These are phyloP conservation scores for Luehdorfia chinensis DNA, from an alignment of 1,140 invertebrate species.

Conservation along the genomic window DNA sequence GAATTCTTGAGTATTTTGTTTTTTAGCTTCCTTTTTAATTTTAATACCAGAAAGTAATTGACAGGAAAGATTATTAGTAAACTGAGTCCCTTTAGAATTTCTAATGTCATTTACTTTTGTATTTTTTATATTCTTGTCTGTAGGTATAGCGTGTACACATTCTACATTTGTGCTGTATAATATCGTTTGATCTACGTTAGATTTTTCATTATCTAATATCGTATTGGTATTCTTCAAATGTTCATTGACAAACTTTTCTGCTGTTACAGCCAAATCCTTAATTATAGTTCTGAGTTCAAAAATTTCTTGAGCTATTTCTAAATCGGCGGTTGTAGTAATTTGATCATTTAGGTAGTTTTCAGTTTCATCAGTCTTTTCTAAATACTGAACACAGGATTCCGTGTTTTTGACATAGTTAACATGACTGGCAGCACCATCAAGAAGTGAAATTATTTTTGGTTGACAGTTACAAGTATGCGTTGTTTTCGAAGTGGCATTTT, in stretches of 20 bases:
- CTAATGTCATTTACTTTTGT: conserved; percentile 15
- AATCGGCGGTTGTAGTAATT: conserved; percentile 16
- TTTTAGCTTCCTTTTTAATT: conserved; percentile 39
- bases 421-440: conserved; percentile 44
- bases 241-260: conserved; percentile 42
- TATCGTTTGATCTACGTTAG: conserved; percentile 7
- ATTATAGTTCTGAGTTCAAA: conserved; percentile 41
- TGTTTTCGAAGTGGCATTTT: not conserved
- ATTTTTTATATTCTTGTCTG: conserved; percentile 3
- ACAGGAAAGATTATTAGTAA: conserved; percentile 28
- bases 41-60: conserved; percentile 37
- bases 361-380: conserved; percentile 14
- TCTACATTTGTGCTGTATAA: not conserved
- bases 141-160: conserved; percentile 6
- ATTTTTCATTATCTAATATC: not conserved
- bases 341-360: conserved; percentile 10
- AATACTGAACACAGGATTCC: conserved; percentile 20
- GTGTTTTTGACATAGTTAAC: conserved; percentile 17
- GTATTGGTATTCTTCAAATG: conserved; percentile 20
- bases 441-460: conserved; percentile 44
- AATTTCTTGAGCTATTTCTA: conserved; percentile 43
- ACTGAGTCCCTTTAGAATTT: conserved; percentile 44
- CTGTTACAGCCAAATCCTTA: conserved; percentile 36
- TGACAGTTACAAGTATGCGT: conserved; percentile 7
- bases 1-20: conserved; percentile 25